These are phyloP conservation scores for Antheraea mylitta DNA, from an alignment of 1,140 invertebrate genomes.

Conservation along the genomic window DNA sequence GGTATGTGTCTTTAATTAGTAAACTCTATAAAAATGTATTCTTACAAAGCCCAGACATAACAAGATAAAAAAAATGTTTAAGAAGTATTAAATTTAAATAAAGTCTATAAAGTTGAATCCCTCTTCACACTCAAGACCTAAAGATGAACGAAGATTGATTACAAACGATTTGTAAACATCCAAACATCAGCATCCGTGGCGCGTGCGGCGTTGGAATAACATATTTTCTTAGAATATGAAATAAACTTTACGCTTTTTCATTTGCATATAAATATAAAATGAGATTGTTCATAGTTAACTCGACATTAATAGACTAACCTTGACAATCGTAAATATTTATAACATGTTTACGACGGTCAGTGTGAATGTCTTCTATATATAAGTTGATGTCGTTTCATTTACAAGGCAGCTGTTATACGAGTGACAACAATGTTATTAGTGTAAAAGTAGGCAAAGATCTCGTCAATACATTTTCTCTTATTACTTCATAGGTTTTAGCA, in stretches of 20 bases:
- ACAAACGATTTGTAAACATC: constrained; percentile 23
- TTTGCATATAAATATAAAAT: constrained; percentile 19
- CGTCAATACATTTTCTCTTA: neutral
- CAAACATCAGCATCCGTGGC: constrained; percentile 22
- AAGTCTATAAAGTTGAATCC: neutral
- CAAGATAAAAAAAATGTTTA: too few relatives aligned
- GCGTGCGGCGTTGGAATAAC: constrained; percentile 23
- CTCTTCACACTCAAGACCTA: constrained; percentile 14
- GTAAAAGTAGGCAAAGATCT: neutral
- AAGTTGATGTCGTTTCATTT: constrained; percentile 12
- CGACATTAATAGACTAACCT: constrained; percentile 41
- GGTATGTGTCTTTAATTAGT: too few relatives aligned
- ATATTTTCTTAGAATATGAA: constrained; percentile 17
- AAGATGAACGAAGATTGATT: constrained; percentile 29
- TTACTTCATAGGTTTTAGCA: too few relatives aligned
- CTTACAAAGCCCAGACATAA: too few relatives aligned
- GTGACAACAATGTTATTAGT: neutral
- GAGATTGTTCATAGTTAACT: constrained; percentile 30
- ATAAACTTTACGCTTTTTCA: constrained; percentile 18
- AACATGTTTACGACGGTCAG: constrained; percentile 45
- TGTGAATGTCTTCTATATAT: constrained; percentile 49
- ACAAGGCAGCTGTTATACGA: neutral
- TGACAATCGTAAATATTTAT: constrained; percentile 47
- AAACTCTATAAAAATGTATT: too few relatives aligned
- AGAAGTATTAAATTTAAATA: neutral